Evolutionary conservation across 1,140 invertebrate species (phyloP).

Genomic region (Heliconius hewitsoni): DNA sequence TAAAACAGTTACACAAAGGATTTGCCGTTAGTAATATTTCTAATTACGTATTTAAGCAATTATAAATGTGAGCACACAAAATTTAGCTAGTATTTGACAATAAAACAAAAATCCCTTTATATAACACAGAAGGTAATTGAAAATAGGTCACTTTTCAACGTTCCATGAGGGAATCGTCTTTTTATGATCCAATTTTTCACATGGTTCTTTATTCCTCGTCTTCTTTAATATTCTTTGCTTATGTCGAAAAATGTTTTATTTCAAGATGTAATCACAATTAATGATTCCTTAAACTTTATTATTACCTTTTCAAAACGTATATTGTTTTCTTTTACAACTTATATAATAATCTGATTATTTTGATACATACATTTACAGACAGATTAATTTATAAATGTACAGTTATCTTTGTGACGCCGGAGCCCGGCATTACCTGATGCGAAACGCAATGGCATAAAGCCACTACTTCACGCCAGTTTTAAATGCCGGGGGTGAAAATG

Average conservation of each 20-base stretch:
- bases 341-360: too few relatives aligned
- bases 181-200: conserved; percentile 33
- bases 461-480: too few relatives aligned
- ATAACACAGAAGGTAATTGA: conserved; percentile 16
- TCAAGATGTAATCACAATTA: not conserved
- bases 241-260: not conserved
- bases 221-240: conserved; percentile 13
- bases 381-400: too few relatives aligned
- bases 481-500: too few relatives aligned
- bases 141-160: conserved; percentile 28
- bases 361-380: too few relatives aligned
- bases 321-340: too few relatives aligned
- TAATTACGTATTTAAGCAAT: not conserved
- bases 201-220: conserved; percentile 18
- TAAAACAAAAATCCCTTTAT: not conserved
- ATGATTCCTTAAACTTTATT: not conserved
- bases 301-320: not conserved
- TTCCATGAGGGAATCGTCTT: conserved; percentile 24
- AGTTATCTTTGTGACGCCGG: too few relatives aligned
- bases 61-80: not conserved
- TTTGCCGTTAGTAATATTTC: not conserved
- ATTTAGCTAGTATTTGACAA: not conserved
- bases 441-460: too few relatives aligned
- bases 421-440: too few relatives aligned
- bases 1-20: not conserved